Evolutionary conservation across 2,113 vertebrate genomes (phyloP), one percentile per base, ranked within the genome.

Genomic region (Psittacara wagleri): DNA sequence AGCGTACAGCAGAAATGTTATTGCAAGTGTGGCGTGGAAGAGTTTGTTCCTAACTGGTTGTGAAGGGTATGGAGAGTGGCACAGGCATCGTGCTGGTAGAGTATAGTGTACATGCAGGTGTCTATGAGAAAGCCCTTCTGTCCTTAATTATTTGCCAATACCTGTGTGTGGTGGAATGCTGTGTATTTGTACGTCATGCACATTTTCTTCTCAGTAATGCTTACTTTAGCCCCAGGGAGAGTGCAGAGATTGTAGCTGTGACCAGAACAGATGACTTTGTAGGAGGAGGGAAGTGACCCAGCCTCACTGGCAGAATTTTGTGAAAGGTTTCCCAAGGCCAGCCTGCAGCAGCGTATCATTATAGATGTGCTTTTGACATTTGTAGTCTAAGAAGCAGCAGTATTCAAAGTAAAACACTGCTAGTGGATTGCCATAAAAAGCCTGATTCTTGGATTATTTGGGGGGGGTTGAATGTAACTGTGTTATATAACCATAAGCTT

Each of bases 301-400:
- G 54, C 57, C 49, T 89, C 59, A 7, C 67, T 89, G 91, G 52
- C 57, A 87, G 92, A 89, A 87, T 87, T 94, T 89, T 94, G 17
- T 85, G 95, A 94, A 95, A 92, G 80, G 29, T 94, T 95, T 94
- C 81, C 86, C 94, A 92, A 76, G 83, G 79, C 86, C 86, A 93
- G 86, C 83, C 96, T 85, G 91, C 91, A 96, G 92, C 89, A 94
- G 52, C 2, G 0, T 67, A 89, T 86, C 74, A 35, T 57, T 92
- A 68, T 69, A 54, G 88, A 88, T 78, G 48, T 0, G 4, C 19
- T 86, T 88, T 91, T 96, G 90, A 93, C 95, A 94, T 94, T 93
- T 96, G 91, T 93, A 92, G 95, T 94, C 76, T 92, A 94, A 75
- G 66, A 74, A 95, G 87, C 61, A 94, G 72, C 3, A 0, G 11